These are phyloP conservation scores for Stegodyphus dumicola DNA, from an alignment of 1,140 invertebrate genomes.

Conservation along the genomic window DNA sequence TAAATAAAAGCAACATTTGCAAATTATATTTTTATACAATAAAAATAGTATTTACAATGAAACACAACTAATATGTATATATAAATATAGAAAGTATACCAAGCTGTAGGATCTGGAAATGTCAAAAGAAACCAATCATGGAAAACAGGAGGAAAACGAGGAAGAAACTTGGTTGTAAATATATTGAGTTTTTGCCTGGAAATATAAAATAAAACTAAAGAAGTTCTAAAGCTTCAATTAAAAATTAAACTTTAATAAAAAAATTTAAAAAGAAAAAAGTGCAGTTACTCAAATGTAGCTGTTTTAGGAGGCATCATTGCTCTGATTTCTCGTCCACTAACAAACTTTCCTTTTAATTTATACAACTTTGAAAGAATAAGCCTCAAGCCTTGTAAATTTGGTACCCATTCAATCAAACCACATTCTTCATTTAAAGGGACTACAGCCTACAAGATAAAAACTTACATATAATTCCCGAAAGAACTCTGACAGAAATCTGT, in stretches of 20 bases:
- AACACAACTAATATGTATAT: neutral
- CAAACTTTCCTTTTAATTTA: conserved; percentile 38
- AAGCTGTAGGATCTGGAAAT: conserved; percentile 90
- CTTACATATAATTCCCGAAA: neutral
- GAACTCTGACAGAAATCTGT: too few species aligned
- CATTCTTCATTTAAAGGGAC: conserved; percentile 94
- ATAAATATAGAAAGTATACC: conserved; percentile 71
- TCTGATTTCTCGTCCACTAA: conserved; percentile 44
- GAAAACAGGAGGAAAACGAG: conserved; percentile 85
- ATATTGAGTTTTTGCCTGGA: conserved; percentile 75
- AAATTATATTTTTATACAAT: too few species aligned
- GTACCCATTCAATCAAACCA: conserved; percentile 95
- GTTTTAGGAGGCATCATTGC: conserved; percentile 51
- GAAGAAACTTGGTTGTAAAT: conserved; percentile 79
- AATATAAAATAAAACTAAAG: conserved; percentile 7
- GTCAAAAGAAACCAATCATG: conserved; percentile 89
- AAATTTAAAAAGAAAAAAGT: neutral
- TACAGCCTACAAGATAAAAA: conserved; percentile 70
- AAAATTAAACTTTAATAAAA: neutral
- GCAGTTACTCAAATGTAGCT: conserved; percentile 50
- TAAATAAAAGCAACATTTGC: too few species aligned
- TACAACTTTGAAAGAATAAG: conserved; percentile 73
- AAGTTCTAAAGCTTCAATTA: neutral
- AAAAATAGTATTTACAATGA: too few species aligned
- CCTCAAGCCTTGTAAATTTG: conserved; percentile 84